Base-by-base conservation (phyloP, 2,797 vertebrate genomes). In the Smutsia temminckii region DNA sequence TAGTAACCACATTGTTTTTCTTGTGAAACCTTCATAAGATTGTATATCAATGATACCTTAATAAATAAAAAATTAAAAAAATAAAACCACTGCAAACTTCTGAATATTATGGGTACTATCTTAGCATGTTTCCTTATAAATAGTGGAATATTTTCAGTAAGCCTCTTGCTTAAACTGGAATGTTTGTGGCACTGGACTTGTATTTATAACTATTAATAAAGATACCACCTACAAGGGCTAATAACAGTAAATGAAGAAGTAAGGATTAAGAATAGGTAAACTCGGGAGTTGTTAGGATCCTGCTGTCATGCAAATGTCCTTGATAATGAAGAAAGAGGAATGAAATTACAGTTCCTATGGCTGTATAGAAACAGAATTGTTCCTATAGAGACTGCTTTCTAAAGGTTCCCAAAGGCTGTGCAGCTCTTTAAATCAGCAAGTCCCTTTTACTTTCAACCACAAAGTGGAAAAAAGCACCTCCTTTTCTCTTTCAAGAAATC, bases 381-480 rank as follows among this genome's bases (percentile, higher is more conserved):
- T 96, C 94, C 18, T 79, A 72, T 18, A 6, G 21, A 83, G 63
- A 96, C 96, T 53, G 84, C 1, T 96, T 86, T 97, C 96, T 97
- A 97, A 87, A 97, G 93, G 90, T 79, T 93, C 71, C 96, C 79
- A 75, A 69, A 96, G 93, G 90, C 51, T 85, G 59, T 95, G 21
- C 20, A 97, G 71, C 74, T 97, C n/a, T 53, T 98, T 90, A 95
- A 81, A 87, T 94, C 74, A 94, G 94, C 61, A 96, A 97, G 91
- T 5, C 16, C n/a, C 88, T 94, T 98, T 97, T 97, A 95, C 97
- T 98, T 98, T 97, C 69, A 81, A 68, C 69, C 66, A 79, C 93
- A 96, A 9, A 0, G 55, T 97, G 77, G 55, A 69, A 96, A 93
- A 97, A 57, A 90, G 32, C 83, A 75, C 25, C 40, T 78, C 71